These are phyloP conservation scores for Sphaeramia orbicularis DNA, from an alignment of 2,797 vertebrate species.

Conservation along the genomic window DNA sequence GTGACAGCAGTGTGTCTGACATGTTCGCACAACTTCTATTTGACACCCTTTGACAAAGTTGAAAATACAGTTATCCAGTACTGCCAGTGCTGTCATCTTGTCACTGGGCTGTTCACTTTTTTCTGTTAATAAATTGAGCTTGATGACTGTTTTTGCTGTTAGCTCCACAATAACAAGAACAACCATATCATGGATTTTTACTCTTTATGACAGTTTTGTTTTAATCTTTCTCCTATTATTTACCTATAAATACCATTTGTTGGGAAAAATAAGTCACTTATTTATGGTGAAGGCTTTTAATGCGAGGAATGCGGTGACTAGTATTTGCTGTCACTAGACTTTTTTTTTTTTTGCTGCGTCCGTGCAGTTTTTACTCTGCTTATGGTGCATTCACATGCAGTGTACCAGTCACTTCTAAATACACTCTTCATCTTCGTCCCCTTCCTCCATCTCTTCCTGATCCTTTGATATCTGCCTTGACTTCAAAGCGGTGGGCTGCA, in stretches of 20 bases:
- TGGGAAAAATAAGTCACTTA: neutral
- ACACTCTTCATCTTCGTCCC: conserved; percentile 43
- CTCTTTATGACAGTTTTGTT: neutral
- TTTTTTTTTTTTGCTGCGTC: conserved; percentile 1
- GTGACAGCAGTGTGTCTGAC: conserved; percentile 29
- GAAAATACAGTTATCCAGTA: conserved; percentile 8
- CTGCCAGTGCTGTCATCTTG: conserved; percentile 8
- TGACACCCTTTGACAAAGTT: conserved; percentile 9
- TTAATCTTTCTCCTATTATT: neutral
- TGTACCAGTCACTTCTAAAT: conserved; percentile 49
- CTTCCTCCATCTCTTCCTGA: conserved; percentile 49
- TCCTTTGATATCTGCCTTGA: conserved; percentile 73
- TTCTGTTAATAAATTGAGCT: neutral
- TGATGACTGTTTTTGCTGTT: neutral
- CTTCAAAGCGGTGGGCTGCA: conserved; percentile 77
- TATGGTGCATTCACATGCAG: conserved; percentile 54
- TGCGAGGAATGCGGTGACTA: neutral
- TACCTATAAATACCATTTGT: too few species aligned
- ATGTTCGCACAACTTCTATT: conserved; percentile 28
- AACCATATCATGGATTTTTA: too few species aligned
- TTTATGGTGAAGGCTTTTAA: conserved; percentile 17
- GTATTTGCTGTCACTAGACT: neutral
- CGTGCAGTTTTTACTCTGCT: conserved; percentile 19
- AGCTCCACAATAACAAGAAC: too few species aligned
- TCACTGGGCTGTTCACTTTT: neutral